Percentiles rank a stretch among this genome's conserved stretches.
phyloP scores from a whole-genome alignment of 1,140 invertebrate genomes.

The Drosophila carrolli region DNA sequence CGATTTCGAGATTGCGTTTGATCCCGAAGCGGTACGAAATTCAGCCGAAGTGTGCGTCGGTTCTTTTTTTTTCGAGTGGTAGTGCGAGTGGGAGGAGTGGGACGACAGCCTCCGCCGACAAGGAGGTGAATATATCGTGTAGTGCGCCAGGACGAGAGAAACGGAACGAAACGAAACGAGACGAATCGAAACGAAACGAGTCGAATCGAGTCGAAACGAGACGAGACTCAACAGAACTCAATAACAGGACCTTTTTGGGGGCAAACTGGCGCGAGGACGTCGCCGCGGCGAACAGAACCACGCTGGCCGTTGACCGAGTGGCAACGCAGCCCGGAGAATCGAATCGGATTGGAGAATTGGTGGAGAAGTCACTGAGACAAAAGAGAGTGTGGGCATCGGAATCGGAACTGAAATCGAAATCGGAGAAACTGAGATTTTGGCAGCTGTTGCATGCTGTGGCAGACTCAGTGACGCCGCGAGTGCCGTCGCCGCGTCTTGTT shows the following conservation, averaged over 20 bases:
- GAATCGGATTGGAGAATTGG: conserved; percentile 1
- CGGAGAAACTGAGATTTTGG: conserved; percentile 31
- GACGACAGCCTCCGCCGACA: conserved; percentile 61
- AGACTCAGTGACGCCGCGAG: conserved; percentile 69
- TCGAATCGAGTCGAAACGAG: conserved; percentile 19
- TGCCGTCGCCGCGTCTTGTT: conserved; percentile 43
- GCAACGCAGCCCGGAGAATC: conserved; percentile 55
- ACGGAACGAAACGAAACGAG: background rate
- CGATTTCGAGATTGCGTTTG: no score
- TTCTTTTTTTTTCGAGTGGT: conserved; percentile 31
- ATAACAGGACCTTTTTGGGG: conserved; percentile 33
- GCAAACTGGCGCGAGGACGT: conserved; percentile 54
- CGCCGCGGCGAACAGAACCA: conserved; percentile 57
- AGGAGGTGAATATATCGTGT: conserved; percentile 17
- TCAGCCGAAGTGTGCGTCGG: conserved; percentile 22
- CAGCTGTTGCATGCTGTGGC: conserved; percentile 76
- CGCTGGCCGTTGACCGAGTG: conserved; percentile 75
- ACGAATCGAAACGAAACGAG: conserved; percentile 2
- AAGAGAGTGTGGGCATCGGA: background rate
- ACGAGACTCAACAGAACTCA: background rate
- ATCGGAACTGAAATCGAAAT: background rate
- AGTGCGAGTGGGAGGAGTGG: conserved; percentile 28
- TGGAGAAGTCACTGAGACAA: no score
- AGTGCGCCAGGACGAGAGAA: conserved; percentile 4
- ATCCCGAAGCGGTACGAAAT: conserved; percentile 18